These are phyloP conservation scores for Malacosoma neustria DNA, from an alignment of 2,888 invertebrate genomes.

Conservation along the genomic window DNA sequence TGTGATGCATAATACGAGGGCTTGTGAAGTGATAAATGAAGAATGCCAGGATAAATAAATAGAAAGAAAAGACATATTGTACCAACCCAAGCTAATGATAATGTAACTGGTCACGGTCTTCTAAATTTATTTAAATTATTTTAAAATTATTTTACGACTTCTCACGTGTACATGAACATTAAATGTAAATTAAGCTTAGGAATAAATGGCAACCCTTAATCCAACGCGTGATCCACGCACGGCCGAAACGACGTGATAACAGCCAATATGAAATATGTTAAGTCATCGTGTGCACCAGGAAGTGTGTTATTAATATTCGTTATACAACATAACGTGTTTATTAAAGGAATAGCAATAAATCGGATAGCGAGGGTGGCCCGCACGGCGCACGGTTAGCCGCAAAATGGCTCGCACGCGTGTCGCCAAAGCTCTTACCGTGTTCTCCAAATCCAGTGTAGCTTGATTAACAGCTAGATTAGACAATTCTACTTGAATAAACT, in stretches of 20 bases:
- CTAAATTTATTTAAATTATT: too few species aligned
- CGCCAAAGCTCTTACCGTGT: conserved; percentile 52
- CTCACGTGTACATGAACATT: too few species aligned
- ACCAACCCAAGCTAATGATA: too few species aligned
- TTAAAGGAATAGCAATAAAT: conserved; percentile 57
- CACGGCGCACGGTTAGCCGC: conserved; percentile 39
- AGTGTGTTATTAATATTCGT: conserved; percentile 64
- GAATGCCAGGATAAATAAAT: too few species aligned
- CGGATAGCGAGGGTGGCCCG: conserved; percentile 18
- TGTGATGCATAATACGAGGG: too few species aligned
- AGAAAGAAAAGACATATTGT: too few species aligned
- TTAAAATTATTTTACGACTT: too few species aligned
- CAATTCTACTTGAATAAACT: conserved; percentile 10
- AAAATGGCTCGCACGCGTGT: conserved; percentile 57
- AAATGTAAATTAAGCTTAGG: conserved; percentile 6
- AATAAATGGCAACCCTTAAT: conserved; percentile 6
- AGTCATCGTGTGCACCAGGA: conserved; percentile 40
- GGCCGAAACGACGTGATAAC: conserved; percentile 35
- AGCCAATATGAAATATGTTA: conserved; percentile 47
- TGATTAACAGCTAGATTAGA: conserved; percentile 56
- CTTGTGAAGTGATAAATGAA: too few species aligned
- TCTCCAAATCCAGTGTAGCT: conserved; percentile 52
- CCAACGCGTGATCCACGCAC: conserved; percentile 23
- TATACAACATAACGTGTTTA: conserved; percentile 60
- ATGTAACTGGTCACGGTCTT: too few species aligned